phyloP scores from a whole-genome alignment of 2,113 vertebrate species.

The Oryzias celebensis region DNA sequence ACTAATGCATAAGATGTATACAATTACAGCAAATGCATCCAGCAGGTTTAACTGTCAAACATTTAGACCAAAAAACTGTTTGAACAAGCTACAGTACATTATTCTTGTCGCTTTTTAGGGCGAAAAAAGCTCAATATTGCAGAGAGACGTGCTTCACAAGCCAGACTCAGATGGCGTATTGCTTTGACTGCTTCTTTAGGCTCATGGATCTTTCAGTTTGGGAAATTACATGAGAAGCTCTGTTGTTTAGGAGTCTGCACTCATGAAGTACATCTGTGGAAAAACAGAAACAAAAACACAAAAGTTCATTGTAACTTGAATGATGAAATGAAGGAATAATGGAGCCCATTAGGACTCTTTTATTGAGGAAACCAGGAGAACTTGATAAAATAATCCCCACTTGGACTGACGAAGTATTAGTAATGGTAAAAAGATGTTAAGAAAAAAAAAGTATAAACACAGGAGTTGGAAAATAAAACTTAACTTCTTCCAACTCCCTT shows the following conservation, averaged over 20 bases:
- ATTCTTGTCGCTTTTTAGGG: conserved; percentile 39
- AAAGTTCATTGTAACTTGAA: not conserved
- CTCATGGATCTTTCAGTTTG: conserved; percentile 78
- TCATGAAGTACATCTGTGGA: conserved; percentile 80
- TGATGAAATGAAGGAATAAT: not conserved
- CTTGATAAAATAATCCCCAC: too few relatives aligned
- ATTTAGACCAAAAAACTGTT: conserved; percentile 53
- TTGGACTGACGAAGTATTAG: too few relatives aligned
- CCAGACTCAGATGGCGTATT: conserved; percentile 75
- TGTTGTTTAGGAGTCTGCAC: conserved; percentile 82
- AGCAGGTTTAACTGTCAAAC: conserved; percentile 57
- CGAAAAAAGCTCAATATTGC: conserved; percentile 21
- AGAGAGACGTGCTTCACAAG: conserved; percentile 14
- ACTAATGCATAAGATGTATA: conserved; percentile 48
- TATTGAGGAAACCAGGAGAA: not conserved
- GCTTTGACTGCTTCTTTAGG: conserved; percentile 78
- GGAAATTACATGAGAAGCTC: conserved; percentile 78
- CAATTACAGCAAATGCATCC: conserved; percentile 40
- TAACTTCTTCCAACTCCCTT: too few relatives aligned
- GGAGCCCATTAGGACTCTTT: not conserved
- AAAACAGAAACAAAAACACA: not conserved
- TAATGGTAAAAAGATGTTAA: too few relatives aligned
- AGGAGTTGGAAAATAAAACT: too few relatives aligned
- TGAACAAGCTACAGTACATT: conserved; percentile 53
- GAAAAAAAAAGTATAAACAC: too few relatives aligned